These are phyloP conservation scores for Andrena camellia DNA, from an alignment of 2,888 invertebrate species.

Conservation along the genomic window DNA sequence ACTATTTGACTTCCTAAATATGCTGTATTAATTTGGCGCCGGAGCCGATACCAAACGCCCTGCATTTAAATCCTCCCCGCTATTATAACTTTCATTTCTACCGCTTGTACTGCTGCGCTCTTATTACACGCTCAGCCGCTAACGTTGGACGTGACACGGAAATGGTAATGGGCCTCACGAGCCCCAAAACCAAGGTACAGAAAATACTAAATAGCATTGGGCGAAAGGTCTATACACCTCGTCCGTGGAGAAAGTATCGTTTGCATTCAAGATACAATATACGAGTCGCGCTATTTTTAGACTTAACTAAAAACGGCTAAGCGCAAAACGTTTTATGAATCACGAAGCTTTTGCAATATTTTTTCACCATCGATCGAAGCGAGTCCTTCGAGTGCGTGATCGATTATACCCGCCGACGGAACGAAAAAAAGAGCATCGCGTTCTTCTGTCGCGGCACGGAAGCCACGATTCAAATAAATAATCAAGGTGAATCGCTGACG, in stretches of 20 bases:
- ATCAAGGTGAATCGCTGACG: slow-evolving; percentile 49
- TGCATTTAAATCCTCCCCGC: no score
- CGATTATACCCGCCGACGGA: slow-evolving; percentile 21
- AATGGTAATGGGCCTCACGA: not conserved
- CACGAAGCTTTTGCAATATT: not conserved
- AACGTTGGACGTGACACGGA: not conserved
- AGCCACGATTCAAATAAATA: slow-evolving; percentile 34
- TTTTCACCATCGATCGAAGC: not conserved
- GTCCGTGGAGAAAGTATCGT: no score
- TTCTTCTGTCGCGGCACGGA: slow-evolving; percentile 48
- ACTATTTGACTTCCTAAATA: no score
- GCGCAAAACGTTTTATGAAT: not conserved
- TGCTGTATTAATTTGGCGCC: no score
- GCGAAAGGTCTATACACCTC: no score
- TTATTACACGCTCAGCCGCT: not conserved
- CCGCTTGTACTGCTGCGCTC: no score
- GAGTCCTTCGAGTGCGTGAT: slow-evolving; percentile 24
- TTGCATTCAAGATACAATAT: no score
- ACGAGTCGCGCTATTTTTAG: not conserved
- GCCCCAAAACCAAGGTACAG: no score
- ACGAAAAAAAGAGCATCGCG: slow-evolving; percentile 25
- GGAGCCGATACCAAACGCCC: no score
- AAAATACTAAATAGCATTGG: no score
- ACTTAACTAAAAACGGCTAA: not conserved
- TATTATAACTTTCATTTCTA: no score